Base-by-base conservation (phyloP, 2,888 invertebrate species). In the Allacma fusca region DNA sequence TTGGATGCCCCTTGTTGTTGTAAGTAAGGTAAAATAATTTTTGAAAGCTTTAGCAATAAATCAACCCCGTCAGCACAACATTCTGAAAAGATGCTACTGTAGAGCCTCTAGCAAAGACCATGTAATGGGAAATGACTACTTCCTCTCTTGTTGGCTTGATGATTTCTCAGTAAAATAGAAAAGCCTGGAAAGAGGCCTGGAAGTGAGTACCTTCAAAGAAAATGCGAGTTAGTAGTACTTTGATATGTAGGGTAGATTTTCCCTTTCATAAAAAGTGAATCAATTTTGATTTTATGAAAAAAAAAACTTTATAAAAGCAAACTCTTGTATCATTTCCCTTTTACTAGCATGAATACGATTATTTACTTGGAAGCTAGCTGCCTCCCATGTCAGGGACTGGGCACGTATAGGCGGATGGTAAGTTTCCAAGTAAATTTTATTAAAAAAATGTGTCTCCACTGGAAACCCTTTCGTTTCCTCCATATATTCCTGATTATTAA, bases 241-340 rank as follows among this genome's bases (percentile, higher is more conserved):
- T 50, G 50, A 50, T 50, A 50, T 50, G 5, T 16, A 50, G 50
- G 50, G 16, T n/a, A 65, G 7, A 65, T 65, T 65, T 28, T 65
- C 13, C 1, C 26, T 65, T 50, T 29, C 28, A 28, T 62, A 16
- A 24, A 65, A 65, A 28, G 13, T 12, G 16, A 65, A 65, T 65
- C 26, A 65, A 28, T 24, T 26, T 26, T 65, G 23, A 13, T 28
- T 65, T 26, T 62, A n/a, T 26, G 24, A 2, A 23, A 23, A 62
- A 62, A 62, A 65, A 65, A 65, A 24, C 7, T 65, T 65, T 26
- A 65, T 65, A 65, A 65, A 65, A 65, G 65, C 65, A 65, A 65
- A 65, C n/a, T 26, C 65, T 19, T 65, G 65, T 65, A 28, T 65
- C 65, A 13, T 5, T 28, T 65, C 13, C 65, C 28, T 19, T 50